A percentile compares a stretch with the other conserved stretches of the same genome.
phyloP scores from a whole-genome alignment of 2,888 invertebrate genomes.

The Cremastinae sp. region DNA sequence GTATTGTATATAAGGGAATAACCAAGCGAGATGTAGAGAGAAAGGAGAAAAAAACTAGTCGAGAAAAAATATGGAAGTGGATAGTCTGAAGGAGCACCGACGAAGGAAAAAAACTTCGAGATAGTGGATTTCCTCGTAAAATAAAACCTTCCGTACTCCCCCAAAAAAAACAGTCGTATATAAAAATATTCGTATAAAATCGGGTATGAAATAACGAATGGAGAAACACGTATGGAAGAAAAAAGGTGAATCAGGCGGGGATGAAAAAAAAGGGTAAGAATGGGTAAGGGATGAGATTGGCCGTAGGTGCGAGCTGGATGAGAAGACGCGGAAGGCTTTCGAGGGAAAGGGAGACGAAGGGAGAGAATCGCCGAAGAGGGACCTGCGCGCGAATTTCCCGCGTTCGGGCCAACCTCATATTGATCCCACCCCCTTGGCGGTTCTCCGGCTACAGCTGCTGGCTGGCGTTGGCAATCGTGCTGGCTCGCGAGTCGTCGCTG shows the following conservation, averaged over 20 bases:
- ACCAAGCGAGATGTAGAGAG: constrained; percentile 52
- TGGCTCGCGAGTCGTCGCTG: constrained; percentile 61
- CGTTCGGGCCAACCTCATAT: constrained; percentile 79
- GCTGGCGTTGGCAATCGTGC: constrained; percentile 39
- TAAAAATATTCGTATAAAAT: not conserved
- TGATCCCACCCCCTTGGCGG: constrained; percentile 77
- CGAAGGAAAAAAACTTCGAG: constrained; percentile 22
- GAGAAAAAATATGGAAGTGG: constrained; percentile 42
- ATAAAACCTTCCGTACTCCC: constrained; percentile 3
- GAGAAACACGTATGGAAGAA: constrained; percentile 23
- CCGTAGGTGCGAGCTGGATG: constrained; percentile 50
- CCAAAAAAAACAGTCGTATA: constrained; percentile 3
- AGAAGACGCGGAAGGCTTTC: constrained; percentile 42
- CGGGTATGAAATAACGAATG: constrained; percentile 20
- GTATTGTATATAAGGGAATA: constrained; percentile 18
- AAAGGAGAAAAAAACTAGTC: no score
- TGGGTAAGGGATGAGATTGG: constrained; percentile 27
- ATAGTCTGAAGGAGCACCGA: constrained; percentile 44
- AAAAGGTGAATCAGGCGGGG: constrained; percentile 41
- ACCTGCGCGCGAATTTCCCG: constrained; percentile 80
- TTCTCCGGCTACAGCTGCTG: constrained; percentile 25
- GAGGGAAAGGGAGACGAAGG: constrained; percentile 52
- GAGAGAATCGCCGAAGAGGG: constrained; percentile 68
- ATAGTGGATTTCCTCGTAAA: constrained; percentile 21
- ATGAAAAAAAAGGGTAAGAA: constrained; percentile 28